phyloP scores from a whole-genome alignment of 1,140 invertebrate species.

The Euwallacea similis region DNA sequence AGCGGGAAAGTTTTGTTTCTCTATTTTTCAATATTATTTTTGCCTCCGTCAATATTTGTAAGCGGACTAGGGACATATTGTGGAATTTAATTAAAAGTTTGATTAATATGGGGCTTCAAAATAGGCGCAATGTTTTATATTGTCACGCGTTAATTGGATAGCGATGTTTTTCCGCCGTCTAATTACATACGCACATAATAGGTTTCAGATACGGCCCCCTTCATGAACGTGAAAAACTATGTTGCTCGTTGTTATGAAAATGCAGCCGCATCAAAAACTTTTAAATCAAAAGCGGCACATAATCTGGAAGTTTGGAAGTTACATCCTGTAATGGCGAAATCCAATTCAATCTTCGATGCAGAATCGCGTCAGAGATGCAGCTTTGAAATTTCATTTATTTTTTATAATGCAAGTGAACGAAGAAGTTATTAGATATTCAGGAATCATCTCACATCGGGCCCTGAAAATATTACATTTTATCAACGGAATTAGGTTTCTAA shows the following conservation, averaged over 20 bases:
- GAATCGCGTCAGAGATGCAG: constrained; percentile 11
- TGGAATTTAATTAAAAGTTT: constrained; percentile 22
- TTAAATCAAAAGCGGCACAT: constrained; percentile 14
- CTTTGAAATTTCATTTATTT: constrained; percentile 24
- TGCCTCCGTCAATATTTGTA: constrained; percentile 9
- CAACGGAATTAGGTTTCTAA: constrained; percentile 21
- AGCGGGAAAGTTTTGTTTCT: constrained; percentile 7
- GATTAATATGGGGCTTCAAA: constrained; percentile 8
- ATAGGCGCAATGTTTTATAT: constrained; percentile 1
- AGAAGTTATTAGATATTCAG: constrained; percentile 24
- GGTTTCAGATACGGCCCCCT: no score
- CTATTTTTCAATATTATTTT: constrained; percentile 17
- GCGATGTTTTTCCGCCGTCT: background rate
- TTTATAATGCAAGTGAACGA: constrained; percentile 22
- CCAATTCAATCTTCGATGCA: constrained; percentile 20
- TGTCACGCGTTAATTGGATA: background rate
- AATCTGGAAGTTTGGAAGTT: constrained; percentile 7
- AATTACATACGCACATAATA: no score
- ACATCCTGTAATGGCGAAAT: constrained; percentile 17
- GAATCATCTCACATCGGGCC: constrained; percentile 14
- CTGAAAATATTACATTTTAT: constrained; percentile 27
- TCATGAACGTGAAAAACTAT: no score
- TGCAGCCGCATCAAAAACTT: background rate
- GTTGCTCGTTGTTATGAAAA: no score
- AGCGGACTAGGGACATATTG: constrained; percentile 4